phyloP scores from a whole-genome alignment of 2,888 invertebrate species.

The Eristalis arbustorum region DNA sequence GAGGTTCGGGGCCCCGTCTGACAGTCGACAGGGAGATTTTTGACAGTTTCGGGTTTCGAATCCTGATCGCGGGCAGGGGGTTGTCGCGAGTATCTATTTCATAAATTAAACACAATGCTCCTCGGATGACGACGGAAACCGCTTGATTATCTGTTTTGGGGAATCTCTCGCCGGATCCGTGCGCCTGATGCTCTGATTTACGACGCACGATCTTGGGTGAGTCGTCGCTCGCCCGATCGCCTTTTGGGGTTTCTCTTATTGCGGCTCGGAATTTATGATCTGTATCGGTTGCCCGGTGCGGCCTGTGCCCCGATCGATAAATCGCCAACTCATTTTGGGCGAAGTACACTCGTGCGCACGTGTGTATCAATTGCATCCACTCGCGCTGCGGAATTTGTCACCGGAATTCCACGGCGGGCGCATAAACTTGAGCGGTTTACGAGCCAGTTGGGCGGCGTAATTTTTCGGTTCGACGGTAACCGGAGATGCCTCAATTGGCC shows the following conservation, averaged over 20 bases:
- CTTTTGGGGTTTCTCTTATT: conserved; percentile 42
- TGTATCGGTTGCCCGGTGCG: conserved; percentile 32
- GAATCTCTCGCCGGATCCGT: conserved; percentile 23
- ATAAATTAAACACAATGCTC: conserved; percentile 62
- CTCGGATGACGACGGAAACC: conserved; percentile 15
- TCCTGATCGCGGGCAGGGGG: conserved; percentile 25
- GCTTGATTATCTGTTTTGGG: conserved; percentile 44
- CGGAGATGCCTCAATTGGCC: conserved; percentile 17
- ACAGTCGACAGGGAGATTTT: conserved; percentile 42
- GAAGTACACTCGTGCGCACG: conserved; percentile 9
- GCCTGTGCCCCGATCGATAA: conserved; percentile 9
- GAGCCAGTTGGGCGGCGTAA: conserved; percentile 1
- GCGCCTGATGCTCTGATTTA: conserved; percentile 66
- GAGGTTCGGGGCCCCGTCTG: not conserved
- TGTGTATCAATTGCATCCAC: conserved; percentile 29
- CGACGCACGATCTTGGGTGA: conserved; percentile 57
- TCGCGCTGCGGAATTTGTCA: conserved; percentile 39
- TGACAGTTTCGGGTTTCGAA: conserved; percentile 67
- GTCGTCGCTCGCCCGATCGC: conserved; percentile 3
- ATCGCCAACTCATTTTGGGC: conserved; percentile 28
- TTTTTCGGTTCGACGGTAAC: not conserved
- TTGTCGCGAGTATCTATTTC: conserved; percentile 59
- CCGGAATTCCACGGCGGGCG: conserved; percentile 7
- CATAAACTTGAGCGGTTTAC: conserved; percentile 48
- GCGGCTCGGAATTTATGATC: conserved; percentile 53